Base-by-base conservation (phyloP, 2,113 vertebrate species). In the Ochotona princeps region DNA sequence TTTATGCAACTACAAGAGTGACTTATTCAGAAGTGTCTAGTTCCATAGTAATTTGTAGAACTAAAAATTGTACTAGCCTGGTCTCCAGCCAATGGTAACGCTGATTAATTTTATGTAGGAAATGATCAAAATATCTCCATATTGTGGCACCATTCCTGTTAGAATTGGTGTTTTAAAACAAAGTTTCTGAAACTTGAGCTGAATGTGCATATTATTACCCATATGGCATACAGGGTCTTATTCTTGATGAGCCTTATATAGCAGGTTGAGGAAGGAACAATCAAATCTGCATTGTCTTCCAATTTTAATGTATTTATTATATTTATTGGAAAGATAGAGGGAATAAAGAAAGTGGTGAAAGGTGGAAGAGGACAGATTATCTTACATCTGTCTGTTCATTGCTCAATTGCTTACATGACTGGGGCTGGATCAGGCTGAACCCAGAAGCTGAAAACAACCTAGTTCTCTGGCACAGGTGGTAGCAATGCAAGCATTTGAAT, bases 31-130 rank as follows among this genome's bases (percentile, higher is more conserved):
- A 91, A 32, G 72, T 87, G 47, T 67, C 79, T 88, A 47, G 49
- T 84, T 88, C 88, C n/a, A 67, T 4, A 91, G 88, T 74, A 49
- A 88, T 35, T 47, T 88, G 8, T 69, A 74, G 65, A 63, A 80
- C 67, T 80, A 80, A 74, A 83, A 84, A 73, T 51, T 80, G 44
- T 2, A 67, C 49, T 88, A 75, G 10, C 23, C 21, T 69, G 32
- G 38, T 26, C 30, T n/a, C 28, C 80, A 74, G 4, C 49, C 73
- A 69, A 17, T 61, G 49, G 72, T 61, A 91, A 91, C 67, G 61
- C 30, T 91, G 66, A 88, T 32, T 78, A 65, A 83, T 30, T 38
- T 38, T 35, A 20, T 47, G 10, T 38, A 83, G 54, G 20, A n/a
- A 69, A 12, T 35, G 20, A 26, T 49, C 18, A 79, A 70, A 7